These are phyloP conservation scores for Acanthaster planci DNA, from an alignment of 35 echinoderm and acorn worm genomes.

Conservation along the genomic window DNA sequence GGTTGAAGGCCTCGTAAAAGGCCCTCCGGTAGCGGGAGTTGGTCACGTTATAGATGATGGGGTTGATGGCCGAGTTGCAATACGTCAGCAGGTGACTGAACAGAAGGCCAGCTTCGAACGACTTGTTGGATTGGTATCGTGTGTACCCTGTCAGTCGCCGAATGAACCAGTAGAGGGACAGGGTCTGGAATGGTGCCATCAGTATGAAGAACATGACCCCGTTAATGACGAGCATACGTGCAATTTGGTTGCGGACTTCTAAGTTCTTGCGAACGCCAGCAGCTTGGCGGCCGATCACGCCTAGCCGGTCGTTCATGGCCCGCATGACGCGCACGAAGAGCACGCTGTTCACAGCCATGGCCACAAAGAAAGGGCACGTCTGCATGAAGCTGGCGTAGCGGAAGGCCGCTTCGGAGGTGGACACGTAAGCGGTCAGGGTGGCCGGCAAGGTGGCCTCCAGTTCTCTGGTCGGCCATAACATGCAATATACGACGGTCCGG, in stretches of 20 bases:
- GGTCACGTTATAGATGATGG: slow-evolving; percentile 85
- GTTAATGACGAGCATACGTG: slow-evolving; percentile 77
- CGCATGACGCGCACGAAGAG: slow-evolving; percentile 66
- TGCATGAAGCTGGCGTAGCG: slow-evolving; percentile 55
- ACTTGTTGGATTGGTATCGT: not conserved
- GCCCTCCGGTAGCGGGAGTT: slow-evolving; percentile 79
- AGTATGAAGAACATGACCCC: slow-evolving; percentile 72
- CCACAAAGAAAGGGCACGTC: slow-evolving; percentile 70
- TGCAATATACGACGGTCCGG: not conserved
- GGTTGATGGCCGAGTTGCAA: slow-evolving; percentile 81
- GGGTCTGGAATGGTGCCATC: slow-evolving; percentile 70
- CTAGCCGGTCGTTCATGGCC: slow-evolving; percentile 58
- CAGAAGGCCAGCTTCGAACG: not conserved
- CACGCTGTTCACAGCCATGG: slow-evolving; percentile 68
- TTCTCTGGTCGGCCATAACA: slow-evolving; percentile 54
- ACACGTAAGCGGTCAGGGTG: slow-evolving; percentile 2
- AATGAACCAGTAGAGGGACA: slow-evolving; percentile 27
- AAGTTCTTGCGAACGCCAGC: slow-evolving; percentile 57
- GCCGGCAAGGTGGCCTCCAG: slow-evolving; percentile 15
- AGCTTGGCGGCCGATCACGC: slow-evolving; percentile 58
- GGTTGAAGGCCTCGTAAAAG: slow-evolving; percentile 62
- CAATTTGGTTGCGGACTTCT: slow-evolving; percentile 69
- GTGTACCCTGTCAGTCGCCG: not conserved
- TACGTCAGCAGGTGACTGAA: slow-evolving; percentile 48
- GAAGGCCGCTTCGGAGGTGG: not conserved